Evolutionary conservation across 2,113 vertebrate species (phyloP).

Genomic region (Cochlearius cochlearius): DNA sequence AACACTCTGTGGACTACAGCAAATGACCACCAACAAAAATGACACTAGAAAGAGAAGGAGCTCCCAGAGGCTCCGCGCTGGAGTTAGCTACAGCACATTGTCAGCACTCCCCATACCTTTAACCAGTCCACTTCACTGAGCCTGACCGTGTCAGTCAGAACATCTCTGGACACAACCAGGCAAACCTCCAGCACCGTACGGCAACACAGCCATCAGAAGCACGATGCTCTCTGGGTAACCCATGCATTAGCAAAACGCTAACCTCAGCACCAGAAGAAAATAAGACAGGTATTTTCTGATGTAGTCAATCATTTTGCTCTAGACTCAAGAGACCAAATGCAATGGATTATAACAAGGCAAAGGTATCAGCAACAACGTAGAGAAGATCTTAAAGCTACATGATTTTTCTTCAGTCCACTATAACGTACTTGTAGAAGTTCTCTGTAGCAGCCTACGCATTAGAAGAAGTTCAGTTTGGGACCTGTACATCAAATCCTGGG

Average conservation of each 20-base stretch:
- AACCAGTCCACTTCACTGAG: not conserved
- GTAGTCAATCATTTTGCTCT: not conserved
- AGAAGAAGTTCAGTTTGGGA: not conserved
- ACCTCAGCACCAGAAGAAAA: not conserved
- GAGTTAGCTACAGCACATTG: not conserved
- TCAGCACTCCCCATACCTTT: not conserved
- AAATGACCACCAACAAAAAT: not conserved
- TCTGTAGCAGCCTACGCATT: not conserved
- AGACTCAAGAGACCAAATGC: not conserved
- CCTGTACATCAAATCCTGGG: not conserved
- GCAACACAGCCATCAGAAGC: not conserved
- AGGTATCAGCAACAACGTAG: not conserved
- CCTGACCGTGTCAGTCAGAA: not conserved
- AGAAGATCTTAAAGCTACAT: not conserved
- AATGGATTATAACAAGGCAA: not conserved
- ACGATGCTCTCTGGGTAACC: not conserved
- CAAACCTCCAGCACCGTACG: fast-evolving
- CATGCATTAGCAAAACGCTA: not conserved
- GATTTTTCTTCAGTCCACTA: not conserved
- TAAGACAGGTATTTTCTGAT: not conserved
- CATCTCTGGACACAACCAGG: not conserved
- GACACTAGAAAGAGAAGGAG: not conserved
- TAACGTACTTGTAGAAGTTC: not conserved
- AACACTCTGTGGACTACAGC: not conserved
- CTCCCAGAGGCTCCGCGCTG: not conserved